A percentile compares a stretch with the other conserved stretches of the same genome.
Conservation (phyloP, 2,888 invertebrate species). For the Diplazon laetatorius region DNA sequence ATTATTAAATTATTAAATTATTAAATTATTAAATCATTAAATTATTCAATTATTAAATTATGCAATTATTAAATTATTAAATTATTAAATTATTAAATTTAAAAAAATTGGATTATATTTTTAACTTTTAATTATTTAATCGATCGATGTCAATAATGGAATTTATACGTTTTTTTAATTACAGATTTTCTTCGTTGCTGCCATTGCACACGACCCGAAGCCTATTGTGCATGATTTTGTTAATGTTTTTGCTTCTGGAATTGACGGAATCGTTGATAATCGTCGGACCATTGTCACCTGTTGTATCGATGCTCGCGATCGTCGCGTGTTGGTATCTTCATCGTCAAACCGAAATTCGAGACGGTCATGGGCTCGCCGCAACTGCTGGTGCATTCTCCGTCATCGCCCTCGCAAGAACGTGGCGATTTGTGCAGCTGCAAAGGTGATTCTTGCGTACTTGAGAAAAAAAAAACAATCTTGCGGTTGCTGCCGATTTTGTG, state of each 20-base stretch:
- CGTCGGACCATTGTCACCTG: slow-evolving; percentile 68
- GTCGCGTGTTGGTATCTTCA: slow-evolving; percentile 76
- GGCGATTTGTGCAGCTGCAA: slow-evolving; percentile 70
- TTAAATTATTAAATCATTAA: no score
- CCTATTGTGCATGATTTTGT: slow-evolving; percentile 66
- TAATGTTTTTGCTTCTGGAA: slow-evolving; percentile 71
- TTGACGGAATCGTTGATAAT: slow-evolving; percentile 71
- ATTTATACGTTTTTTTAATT: slow-evolving; percentile 27
- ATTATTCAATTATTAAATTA: no score
- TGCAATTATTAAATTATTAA: no score
- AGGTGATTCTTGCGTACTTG: slow-evolving; percentile 62
- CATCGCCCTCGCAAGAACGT: slow-evolving; percentile 68
- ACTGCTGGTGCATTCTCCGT: slow-evolving; percentile 70
- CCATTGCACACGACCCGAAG: slow-evolving; percentile 72
- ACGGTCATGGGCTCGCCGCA: slow-evolving; percentile 67
- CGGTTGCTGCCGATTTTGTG: neutral
- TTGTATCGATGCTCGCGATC: slow-evolving; percentile 70
- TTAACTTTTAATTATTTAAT: no score
- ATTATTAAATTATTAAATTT: no score
- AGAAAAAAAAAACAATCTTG: neutral
- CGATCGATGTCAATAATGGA: neutral
- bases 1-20: no score
- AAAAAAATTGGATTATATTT: no score
- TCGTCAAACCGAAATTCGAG: slow-evolving; percentile 72
- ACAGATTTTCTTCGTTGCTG: slow-evolving; percentile 68